A percentile compares a stretch with the other conserved stretches of the same genome.
Conservation (phyloP, 1,140 invertebrate species). For the Meloidogyne hapla region DNA sequence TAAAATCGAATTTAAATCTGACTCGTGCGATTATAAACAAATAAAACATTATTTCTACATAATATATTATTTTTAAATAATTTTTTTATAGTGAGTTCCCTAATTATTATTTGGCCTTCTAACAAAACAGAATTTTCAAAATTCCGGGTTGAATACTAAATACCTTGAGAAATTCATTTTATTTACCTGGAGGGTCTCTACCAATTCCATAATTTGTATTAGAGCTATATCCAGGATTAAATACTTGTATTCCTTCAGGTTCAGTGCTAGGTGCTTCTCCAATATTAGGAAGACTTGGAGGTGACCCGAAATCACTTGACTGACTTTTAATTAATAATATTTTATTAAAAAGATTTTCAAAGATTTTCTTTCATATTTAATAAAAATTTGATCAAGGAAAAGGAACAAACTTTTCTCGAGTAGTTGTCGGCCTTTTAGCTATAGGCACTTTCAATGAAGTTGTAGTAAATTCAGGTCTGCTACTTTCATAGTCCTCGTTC, state of each 20-base stretch:
- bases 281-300: neutral
- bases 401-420: neutral
- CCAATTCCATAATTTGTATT: constrained; percentile 1
- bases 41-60: too few species aligned
- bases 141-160: too few species aligned
- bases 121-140: too few species aligned
- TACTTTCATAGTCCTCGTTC: neutral
- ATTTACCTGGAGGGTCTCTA: constrained; percentile 17
- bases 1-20: too few species aligned
- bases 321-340: neutral
- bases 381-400: neutral
- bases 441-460: neutral
- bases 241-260: constrained; percentile 5
- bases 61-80: too few species aligned
- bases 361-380: neutral
- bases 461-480: constrained; percentile 1
- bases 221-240: constrained; percentile 6
- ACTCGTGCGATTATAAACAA: too few species aligned
- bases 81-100: too few species aligned
- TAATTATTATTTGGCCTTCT: too few species aligned
- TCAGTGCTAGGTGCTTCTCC: neutral
- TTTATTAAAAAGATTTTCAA: too few species aligned
- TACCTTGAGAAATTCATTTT: neutral
- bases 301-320: neutral
- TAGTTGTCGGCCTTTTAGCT: neutral